Evolutionary conservation across 1,140 invertebrate species (phyloP).

Genomic region (Rhynchophorus ferrugineus): DNA sequence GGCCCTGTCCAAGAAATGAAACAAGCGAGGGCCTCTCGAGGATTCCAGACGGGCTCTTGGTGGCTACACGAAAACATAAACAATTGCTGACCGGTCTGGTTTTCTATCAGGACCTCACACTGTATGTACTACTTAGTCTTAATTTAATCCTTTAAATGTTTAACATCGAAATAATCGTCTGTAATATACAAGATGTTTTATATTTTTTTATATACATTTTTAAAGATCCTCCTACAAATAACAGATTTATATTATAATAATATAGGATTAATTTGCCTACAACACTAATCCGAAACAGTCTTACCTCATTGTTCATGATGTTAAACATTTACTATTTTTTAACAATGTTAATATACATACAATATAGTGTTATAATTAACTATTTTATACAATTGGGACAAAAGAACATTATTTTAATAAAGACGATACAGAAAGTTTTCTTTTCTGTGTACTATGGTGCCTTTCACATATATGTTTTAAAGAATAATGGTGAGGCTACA

Average conservation of each 20-base stretch:
- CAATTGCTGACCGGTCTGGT: too few relatives aligned
- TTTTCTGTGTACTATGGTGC: slow-evolving; percentile 27
- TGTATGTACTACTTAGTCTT: slow-evolving; percentile 8
- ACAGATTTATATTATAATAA: slow-evolving; percentile 7
- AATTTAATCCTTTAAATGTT: slow-evolving; percentile 32
- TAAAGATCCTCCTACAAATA: slow-evolving; percentile 18
- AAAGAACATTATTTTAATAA: neutral
- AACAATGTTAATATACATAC: slow-evolving; percentile 14
- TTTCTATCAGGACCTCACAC: neutral
- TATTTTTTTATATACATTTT: slow-evolving; percentile 33
- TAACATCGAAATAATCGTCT: slow-evolving; percentile 33
- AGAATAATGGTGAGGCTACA: slow-evolving; percentile 15
- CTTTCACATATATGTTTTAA: slow-evolving; percentile 18
- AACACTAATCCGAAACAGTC: slow-evolving; percentile 27
- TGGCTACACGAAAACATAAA: too few relatives aligned
- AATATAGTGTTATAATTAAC: slow-evolving; percentile 16
- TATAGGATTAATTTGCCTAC: slow-evolving; percentile 26
- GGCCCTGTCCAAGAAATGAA: neutral
- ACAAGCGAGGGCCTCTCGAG: too few relatives aligned
- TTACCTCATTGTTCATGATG: slow-evolving; percentile 27
- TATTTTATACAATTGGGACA: slow-evolving; percentile 25
- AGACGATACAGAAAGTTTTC: slow-evolving; percentile 18
- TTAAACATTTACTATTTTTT: slow-evolving; percentile 36
- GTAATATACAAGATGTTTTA: slow-evolving; percentile 19
- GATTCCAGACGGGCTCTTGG: too few relatives aligned